Base-by-base conservation (phyloP, 35 echinoderm and acorn worm genomes). In the Apostichopus parvimensis region DNA sequence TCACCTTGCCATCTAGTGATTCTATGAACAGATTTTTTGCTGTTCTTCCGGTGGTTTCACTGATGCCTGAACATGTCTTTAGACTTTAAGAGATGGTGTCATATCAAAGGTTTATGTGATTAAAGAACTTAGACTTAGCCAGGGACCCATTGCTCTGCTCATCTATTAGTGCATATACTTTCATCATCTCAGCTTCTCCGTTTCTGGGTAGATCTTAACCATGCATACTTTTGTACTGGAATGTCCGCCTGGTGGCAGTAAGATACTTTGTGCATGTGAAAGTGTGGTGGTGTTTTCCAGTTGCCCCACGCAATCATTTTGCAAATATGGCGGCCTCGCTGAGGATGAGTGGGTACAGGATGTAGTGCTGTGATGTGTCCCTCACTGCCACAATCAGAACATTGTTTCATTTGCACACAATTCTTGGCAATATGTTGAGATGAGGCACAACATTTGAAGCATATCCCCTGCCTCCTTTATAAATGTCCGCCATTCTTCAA, bases 121-220 rank as follows among this genome's bases (percentile, higher is more conserved):
- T 75, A 6, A 91, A 94, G 5, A 94, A 23, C 1, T 80, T 5
- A 12, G 66, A 72, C 55, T 58, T 82, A 14, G 87, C 92, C 9
- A 96, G 56, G 9, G 86, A 91, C 11, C 62, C 9, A 61, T 96
- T 94, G 18, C 76, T 91, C 14, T 96, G 95, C 61, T 96, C 95
- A 24, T 96, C 92, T 21, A 96, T 24, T 56, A 96, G 60, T 13
- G 80, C 92, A 73, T 93, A 96, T 12, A 14, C 80, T 73, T 12
- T 72, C 9, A 92, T 64, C 7, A 56, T 9, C 8, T 92, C 59
- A 4, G 9, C 14, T 83, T 22, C 59, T 21, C 82, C 58, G 4
- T 34, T 24, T 91, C 45, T 70, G 87, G 87, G 70, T 60, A 91
- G 6, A 94, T 56, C 17, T 57, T 83, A 7, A 82, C 87, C 52